Evolutionary conservation across 2,113 vertebrate genomes (phyloP).

Genomic region (Hypomesus transpacificus): DNA sequence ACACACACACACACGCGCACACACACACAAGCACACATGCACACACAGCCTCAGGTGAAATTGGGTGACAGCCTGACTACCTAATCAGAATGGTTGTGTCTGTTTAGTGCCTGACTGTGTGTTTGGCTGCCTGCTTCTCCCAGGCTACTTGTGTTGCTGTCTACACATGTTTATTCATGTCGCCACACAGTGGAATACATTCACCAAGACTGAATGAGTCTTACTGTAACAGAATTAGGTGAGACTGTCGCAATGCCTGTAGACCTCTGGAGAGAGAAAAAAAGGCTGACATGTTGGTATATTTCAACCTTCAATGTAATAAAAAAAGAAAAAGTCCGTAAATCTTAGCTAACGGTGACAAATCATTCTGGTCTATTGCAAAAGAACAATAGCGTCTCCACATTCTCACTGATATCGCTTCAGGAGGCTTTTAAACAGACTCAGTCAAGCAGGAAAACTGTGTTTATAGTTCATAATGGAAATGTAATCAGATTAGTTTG

Average conservation of each 20-base stretch:
- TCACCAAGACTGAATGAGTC: slow-evolving; percentile 48
- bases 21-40: slow-evolving; percentile 13
- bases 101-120: slow-evolving; percentile 38
- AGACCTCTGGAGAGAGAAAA: slow-evolving; percentile 29
- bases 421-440: slow-evolving; percentile 67
- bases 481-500: slow-evolving; percentile 72
- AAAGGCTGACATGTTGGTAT: background rate
- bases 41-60: slow-evolving; percentile 64
- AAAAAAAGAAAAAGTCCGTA: slow-evolving; percentile 6
- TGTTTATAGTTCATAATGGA: slow-evolving; percentile 74
- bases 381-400: slow-evolving; percentile 48
- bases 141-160: slow-evolving; percentile 45
- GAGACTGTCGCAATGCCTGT: slow-evolving; percentile 14
- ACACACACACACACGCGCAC: slow-evolving; percentile 24
- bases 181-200: slow-evolving; percentile 49
- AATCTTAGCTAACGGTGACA: slow-evolving; percentile 45
- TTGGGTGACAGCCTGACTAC: slow-evolving; percentile 52
- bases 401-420: slow-evolving; percentile 56
- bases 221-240: slow-evolving; percentile 36
- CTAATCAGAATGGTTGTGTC: slow-evolving; percentile 45
- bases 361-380: slow-evolving; percentile 53
- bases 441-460: slow-evolving; percentile 69
- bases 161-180: slow-evolving; percentile 65
- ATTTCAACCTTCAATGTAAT: slow-evolving; percentile 9
- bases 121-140: slow-evolving; percentile 37